A percentile compares a stretch with the other conserved stretches of the same genome.
Evolutionary conservation across 2,888 invertebrate genomes (phyloP).

Genomic region (Mythimna pallens): DNA sequence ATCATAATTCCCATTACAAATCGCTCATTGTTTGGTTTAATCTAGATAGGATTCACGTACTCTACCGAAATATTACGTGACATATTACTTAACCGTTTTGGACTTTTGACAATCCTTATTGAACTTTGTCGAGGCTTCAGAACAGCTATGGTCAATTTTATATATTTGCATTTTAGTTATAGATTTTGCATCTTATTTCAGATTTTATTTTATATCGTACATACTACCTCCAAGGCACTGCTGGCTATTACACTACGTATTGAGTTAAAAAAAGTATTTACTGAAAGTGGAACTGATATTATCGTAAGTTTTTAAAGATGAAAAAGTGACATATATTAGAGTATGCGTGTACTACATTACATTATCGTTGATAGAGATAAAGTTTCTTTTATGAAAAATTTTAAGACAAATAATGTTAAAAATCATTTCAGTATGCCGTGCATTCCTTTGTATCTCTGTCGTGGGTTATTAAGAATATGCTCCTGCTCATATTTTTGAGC

Average conservation of each 20-base stretch:
- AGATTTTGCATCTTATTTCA: neutral
- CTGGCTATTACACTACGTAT: neutral
- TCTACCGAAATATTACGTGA: too few species aligned
- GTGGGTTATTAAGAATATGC: slow-evolving; percentile 1
- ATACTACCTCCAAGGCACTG: neutral
- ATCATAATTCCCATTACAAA: too few species aligned
- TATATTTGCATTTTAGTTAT: neutral
- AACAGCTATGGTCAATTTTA: neutral
- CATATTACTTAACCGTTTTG: too few species aligned
- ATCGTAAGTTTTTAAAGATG: neutral
- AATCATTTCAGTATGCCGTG: neutral
- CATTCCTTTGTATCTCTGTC: neutral
- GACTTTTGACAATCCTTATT: too few species aligned
- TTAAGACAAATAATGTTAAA: too few species aligned
- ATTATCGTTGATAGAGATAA: too few species aligned
- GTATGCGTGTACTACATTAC: too few species aligned
- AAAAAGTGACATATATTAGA: too few species aligned
- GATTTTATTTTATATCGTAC: neutral
- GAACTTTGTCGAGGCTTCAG: neutral
- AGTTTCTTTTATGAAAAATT: neutral
- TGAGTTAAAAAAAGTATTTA: neutral
- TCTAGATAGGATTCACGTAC: too few species aligned
- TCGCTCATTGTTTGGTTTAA: too few species aligned
- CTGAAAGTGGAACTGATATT: neutral
- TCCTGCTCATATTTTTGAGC: neutral